phyloP scores from a whole-genome alignment of 1,140 invertebrate genomes.

The Varroa destructor region DNA sequence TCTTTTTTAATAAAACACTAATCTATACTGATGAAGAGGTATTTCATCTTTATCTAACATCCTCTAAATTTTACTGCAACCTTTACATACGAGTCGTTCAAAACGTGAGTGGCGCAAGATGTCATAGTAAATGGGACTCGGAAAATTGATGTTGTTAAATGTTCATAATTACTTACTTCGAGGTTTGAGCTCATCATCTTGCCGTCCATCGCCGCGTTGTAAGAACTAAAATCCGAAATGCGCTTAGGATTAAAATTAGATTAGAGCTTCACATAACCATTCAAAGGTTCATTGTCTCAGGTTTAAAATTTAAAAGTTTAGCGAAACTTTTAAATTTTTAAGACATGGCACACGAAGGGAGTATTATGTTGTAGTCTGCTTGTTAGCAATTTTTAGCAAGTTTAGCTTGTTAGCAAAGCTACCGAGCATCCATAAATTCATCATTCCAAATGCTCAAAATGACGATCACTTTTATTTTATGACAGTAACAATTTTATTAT shows the following conservation, averaged over 20 bases:
- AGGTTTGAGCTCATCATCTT: conserved; percentile 11
- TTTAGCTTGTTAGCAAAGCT: neutral
- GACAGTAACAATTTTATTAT: neutral
- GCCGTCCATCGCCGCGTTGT: neutral
- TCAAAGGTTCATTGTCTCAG: neutral
- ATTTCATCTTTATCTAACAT: no score
- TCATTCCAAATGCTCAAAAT: no score
- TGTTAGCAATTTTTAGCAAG: neutral
- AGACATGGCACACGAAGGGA: neutral
- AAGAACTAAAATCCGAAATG: conserved; percentile 6
- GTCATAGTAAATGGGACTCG: no score
- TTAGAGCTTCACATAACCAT: neutral
- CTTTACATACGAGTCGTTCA: no score
- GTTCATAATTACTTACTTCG: conserved; percentile 9
- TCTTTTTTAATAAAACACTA: no score
- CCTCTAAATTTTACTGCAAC: no score
- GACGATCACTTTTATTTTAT: no score
- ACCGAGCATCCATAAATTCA: neutral
- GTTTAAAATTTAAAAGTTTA: neutral
- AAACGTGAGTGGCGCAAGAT: no score
- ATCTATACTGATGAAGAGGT: no score
- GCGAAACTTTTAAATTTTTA: neutral
- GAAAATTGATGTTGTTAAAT: no score
- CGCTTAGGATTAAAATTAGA: neutral
- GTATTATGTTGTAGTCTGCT: neutral